phyloP scores from a whole-genome alignment of 2,888 invertebrate genomes.

The Anthoptus insignis region DNA sequence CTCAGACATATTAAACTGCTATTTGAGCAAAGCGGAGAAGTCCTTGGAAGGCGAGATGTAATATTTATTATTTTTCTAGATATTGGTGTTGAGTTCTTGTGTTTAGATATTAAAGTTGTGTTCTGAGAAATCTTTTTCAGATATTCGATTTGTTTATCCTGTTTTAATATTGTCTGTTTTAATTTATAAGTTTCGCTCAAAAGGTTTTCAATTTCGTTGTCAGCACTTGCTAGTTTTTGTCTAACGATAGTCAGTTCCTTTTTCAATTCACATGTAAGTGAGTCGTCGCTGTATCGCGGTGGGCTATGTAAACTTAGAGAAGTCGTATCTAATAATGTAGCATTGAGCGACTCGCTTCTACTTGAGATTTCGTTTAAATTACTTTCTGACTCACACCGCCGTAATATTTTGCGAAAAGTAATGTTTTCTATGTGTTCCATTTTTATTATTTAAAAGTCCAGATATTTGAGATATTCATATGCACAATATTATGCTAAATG shows the following conservation, averaged over 20 bases:
- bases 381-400: not conserved
- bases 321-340: not conserved
- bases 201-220: constrained; percentile 1
- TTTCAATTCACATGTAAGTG: not conserved
- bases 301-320: not conserved
- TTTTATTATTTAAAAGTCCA: too few relatives aligned
- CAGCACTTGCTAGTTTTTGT: not conserved
- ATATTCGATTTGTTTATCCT: not conserved
- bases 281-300: not conserved
- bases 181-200: not conserved
- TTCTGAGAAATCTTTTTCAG: not conserved
- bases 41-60: not conserved
- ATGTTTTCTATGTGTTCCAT: too few relatives aligned
- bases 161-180: not conserved
- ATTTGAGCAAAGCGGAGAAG: not conserved
- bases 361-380: too few relatives aligned
- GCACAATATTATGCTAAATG: too few relatives aligned
- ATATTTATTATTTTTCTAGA: not conserved
- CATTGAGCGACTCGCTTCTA: not conserved
- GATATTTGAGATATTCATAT: too few relatives aligned
- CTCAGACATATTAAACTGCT: not conserved
- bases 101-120: too few relatives aligned
- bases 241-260: not conserved
- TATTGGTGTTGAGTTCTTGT: not conserved
- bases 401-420: not conserved